Conservation (phyloP, 2,888 invertebrate species). For the Corythucha ciliata region DNA sequence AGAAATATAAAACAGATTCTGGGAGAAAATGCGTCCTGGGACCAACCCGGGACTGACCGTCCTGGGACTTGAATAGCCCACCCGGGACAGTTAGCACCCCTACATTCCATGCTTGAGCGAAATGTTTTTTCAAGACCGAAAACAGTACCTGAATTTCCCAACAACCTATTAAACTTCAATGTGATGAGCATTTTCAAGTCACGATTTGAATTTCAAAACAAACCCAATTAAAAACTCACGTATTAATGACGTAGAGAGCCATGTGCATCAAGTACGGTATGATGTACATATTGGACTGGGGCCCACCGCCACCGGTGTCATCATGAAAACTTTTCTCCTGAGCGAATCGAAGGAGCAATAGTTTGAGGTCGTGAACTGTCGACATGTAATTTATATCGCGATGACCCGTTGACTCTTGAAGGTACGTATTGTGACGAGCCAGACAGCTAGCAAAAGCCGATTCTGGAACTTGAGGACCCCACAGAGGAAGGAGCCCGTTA, state of each 20-base stretch:
- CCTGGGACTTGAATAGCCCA: too few relatives aligned
- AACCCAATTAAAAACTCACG: constrained; percentile 47
- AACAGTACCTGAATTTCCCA: too few relatives aligned
- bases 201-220: neutral
- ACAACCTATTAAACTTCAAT: too few relatives aligned
- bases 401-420: constrained; percentile 49
- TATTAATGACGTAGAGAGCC: constrained; percentile 87
- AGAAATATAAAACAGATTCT: too few relatives aligned
- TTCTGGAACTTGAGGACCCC: constrained; percentile 92
- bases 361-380: constrained; percentile 86
- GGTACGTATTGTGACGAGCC: constrained; percentile 80
- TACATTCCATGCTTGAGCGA: too few relatives aligned
- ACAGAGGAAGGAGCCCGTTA: constrained; percentile 90
- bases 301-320: constrained; percentile 91
- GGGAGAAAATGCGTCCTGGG: too few relatives aligned
- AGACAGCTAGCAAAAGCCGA: constrained; percentile 88
- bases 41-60: too few relatives aligned
- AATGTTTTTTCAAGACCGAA: too few relatives aligned
- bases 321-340: constrained; percentile 94
- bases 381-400: constrained; percentile 68
- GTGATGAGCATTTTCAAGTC: too few relatives aligned
- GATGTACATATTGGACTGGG: constrained; percentile 91
- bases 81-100: too few relatives aligned
- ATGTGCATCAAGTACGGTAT: constrained; percentile 89
- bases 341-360: constrained; percentile 78